Evolutionary conservation across 92 coral and sea anemone species (phyloP), one percentile per base, ranked within the genome.

Genomic region (Epizoanthus fatuus): DNA sequence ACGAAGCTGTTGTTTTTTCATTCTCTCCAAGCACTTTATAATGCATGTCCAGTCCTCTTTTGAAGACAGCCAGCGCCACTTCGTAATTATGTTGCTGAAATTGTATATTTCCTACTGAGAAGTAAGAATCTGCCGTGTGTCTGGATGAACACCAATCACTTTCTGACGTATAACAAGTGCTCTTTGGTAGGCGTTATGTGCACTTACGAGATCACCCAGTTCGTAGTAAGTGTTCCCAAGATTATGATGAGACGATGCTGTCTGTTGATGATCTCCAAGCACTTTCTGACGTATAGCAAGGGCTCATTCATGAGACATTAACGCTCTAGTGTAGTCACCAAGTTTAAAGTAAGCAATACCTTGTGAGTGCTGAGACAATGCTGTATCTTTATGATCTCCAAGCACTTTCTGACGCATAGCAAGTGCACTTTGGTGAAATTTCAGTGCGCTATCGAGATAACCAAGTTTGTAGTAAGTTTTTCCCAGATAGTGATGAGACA

Each of bases 311-410:
- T 59, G 35, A 59, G 20, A 59, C 25, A 3, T 7, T 9, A 59
- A 17, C 3, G 65, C 65, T 59, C 1, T 19, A 59, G 9, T 14
- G 65, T 59, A 17, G 65, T 59, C 8, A 7, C 65, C 37, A 59
- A 59, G 65, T 7, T 17, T 59, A 25, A 16, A 16, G 29, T 59
- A 59, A 16, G 10, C 29, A 59, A 59, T 25, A 15, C 65, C 65
- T 59, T 16, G 25, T 4, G 65, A 75, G 15, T 53, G 59, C 7
- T 51, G 63, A 45, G 45, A 53, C 13, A 51, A 4, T 51, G 65
- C 67, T 15, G 81, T 54, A 37, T 53, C 81, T 35, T 59, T 12
- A 19, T 75, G 64, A 53, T 75, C 64, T 3, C 80, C 80, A 14
- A 74, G 47, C 58, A 74, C 37, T 15, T 74, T 49, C 47, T 55